Percentiles rank a stretch among this genome's conserved stretches.
Evolutionary conservation across 2,797 vertebrate genomes (phyloP).

Genomic region (Malacoctenus gilli): DNA sequence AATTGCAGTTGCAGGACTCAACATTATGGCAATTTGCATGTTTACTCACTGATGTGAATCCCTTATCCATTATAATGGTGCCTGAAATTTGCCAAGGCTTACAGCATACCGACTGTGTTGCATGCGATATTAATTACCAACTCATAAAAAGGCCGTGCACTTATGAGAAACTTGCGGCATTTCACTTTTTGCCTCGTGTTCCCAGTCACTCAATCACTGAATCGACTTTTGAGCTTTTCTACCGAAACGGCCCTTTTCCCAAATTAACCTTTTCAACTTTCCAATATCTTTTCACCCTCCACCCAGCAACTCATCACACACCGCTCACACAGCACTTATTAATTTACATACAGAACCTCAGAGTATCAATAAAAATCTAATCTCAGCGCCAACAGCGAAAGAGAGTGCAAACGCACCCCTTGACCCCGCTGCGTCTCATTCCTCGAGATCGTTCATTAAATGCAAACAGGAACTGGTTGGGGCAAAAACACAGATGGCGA

Average conservation of each 20-base stretch:
- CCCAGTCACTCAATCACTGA: background rate
- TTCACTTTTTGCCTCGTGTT: conserved; percentile 12
- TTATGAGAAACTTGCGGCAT: background rate
- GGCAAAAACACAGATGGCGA: conserved; percentile 35
- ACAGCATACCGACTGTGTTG: background rate
- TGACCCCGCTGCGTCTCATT: conserved; percentile 48
- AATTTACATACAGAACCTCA: conserved; percentile 24
- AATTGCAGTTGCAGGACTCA: too few relatives aligned
- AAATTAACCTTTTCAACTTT: background rate
- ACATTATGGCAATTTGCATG: too few relatives aligned
- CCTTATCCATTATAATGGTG: conserved; percentile 2
- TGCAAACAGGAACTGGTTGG: conserved; percentile 53
- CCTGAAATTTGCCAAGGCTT: background rate
- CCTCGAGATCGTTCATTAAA: conserved; percentile 50
- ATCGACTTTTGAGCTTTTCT: background rate
- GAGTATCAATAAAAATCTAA: conserved; percentile 45
- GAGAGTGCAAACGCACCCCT: conserved; percentile 35
- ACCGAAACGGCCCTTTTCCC: conserved; percentile 2
- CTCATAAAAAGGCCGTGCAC: background rate
- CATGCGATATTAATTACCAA: background rate
- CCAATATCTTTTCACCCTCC: background rate
- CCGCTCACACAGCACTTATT: conserved; percentile 10
- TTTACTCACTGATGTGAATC: too few relatives aligned
- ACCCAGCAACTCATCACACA: conserved; percentile 9
- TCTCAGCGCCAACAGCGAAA: conserved; percentile 23